Percentiles rank a stretch among this genome's conserved stretches.
Evolutionary conservation across 2,113 vertebrate species (phyloP).

Genomic region (Boulengeromyrus knoepffleri): DNA sequence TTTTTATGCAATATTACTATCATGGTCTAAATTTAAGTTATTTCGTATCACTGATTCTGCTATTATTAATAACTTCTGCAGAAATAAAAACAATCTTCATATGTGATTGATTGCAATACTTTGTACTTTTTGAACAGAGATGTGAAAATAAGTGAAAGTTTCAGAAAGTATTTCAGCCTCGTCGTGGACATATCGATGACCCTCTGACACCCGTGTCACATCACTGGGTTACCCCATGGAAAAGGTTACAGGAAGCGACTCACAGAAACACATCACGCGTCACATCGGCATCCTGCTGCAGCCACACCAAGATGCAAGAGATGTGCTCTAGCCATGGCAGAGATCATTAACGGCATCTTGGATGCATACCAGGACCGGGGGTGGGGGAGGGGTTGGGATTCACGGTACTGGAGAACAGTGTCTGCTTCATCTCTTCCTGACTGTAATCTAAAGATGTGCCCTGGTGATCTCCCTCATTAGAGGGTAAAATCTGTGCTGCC

Average conservation of each 20-base stretch:
- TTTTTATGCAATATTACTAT: background rate
- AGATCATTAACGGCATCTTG: background rate
- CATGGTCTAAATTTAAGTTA: background rate
- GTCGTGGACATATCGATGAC: background rate
- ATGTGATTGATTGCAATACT: background rate
- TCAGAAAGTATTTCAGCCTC: background rate
- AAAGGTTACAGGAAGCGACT: background rate
- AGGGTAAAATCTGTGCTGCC: background rate
- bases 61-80: background rate
- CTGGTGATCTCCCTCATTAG: background rate
- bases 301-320: background rate
- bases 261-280: background rate
- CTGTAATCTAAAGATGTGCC: constrained; percentile 2
- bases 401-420: background rate
- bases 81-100: background rate
- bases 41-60: background rate
- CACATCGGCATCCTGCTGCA: background rate
- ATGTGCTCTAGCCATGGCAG: background rate
- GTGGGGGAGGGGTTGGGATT: background rate
- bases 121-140: background rate
- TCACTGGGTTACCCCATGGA: background rate
- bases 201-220: background rate
- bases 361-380: background rate
- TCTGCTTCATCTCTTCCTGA: background rate
- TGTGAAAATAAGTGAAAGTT: background rate